Conservation (phyloP, 2,888 invertebrate genomes). For the Metalampra italica region DNA sequence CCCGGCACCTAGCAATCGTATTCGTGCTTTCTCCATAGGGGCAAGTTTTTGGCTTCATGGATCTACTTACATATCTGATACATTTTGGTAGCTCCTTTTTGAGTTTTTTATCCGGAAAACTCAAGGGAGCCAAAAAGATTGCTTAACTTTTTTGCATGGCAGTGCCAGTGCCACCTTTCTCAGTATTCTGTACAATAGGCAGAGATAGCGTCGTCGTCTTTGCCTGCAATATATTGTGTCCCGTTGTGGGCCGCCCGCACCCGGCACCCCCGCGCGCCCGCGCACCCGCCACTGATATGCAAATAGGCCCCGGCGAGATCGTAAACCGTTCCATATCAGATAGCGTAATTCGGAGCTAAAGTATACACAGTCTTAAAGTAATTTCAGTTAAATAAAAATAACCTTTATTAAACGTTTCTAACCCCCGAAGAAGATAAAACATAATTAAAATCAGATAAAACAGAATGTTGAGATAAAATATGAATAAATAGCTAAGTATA, state of each 20-base stretch:
- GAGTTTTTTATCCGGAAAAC: not conserved
- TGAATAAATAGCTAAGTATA: no score
- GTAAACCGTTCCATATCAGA: constrained; percentile 70
- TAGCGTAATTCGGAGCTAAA: constrained; percentile 58
- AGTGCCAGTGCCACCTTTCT: constrained; percentile 29
- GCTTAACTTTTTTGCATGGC: constrained; percentile 7
- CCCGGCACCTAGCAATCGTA: no score
- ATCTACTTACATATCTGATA: no score
- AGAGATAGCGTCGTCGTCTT: constrained; percentile 61
- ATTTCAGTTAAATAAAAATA: constrained; percentile 23
- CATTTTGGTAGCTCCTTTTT: no score
- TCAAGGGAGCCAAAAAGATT: not conserved
- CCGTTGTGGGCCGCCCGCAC: constrained; percentile 47
- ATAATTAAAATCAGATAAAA: not conserved
- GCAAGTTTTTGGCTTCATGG: no score
- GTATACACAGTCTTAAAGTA: constrained; percentile 38
- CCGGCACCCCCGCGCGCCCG: constrained; percentile 48
- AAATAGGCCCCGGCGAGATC: constrained; percentile 64
- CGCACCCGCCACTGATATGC: constrained; percentile 54
- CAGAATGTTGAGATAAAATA: no score
- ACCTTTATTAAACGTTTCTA: constrained; percentile 16
- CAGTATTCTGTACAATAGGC: constrained; percentile 50
- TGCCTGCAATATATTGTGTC: constrained; percentile 62
- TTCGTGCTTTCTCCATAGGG: no score
- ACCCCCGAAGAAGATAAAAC: not conserved